phyloP scores from a whole-genome alignment of 2,888 invertebrate species.

The Lycaena phlaeas region DNA sequence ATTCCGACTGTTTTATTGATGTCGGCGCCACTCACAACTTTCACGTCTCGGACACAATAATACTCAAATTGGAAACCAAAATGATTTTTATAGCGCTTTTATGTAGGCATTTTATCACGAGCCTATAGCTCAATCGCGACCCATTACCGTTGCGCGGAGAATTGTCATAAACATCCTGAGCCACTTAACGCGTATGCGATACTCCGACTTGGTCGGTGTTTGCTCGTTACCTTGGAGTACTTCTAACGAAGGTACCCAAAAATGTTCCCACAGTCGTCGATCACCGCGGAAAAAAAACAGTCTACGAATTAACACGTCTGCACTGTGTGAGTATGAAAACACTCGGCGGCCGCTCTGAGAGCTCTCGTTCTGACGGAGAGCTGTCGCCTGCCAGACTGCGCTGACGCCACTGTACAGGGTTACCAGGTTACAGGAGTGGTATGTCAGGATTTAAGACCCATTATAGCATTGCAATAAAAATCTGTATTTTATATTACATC shows the following conservation, averaged over 20 bases:
- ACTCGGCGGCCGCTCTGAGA: constrained; percentile 56
- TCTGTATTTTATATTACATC: too few species aligned
- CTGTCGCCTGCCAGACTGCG: constrained; percentile 37
- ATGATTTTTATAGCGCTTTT: constrained; percentile 56
- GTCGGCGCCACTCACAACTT: constrained; percentile 68
- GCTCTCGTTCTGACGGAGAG: constrained; percentile 64
- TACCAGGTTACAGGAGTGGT: too few species aligned
- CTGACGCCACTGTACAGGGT: constrained; percentile 42
- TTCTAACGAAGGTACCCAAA: constrained; percentile 66
- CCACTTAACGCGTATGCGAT: constrained; percentile 63
- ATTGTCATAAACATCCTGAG: constrained; percentile 60
- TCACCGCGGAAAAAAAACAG: constrained; percentile 64
- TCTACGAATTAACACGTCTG: constrained; percentile 72
- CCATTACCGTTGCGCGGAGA: constrained; percentile 39
- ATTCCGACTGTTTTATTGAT: constrained; percentile 61
- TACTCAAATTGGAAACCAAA: constrained; percentile 64
- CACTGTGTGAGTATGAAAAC: constrained; percentile 68
- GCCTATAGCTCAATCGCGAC: constrained; percentile 42
- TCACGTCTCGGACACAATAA: constrained; percentile 66
- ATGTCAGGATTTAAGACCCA: too few species aligned
- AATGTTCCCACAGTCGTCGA: constrained; percentile 71
- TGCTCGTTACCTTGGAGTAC: constrained; percentile 65
- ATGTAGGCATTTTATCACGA: constrained; percentile 30
- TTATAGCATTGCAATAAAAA: too few species aligned
- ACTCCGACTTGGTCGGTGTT: constrained; percentile 56